A percentile compares a stretch with the other conserved stretches of the same genome.
phyloP scores from a whole-genome alignment of 2,113 vertebrate genomes.

The Myanophis thanlyinensis region DNA sequence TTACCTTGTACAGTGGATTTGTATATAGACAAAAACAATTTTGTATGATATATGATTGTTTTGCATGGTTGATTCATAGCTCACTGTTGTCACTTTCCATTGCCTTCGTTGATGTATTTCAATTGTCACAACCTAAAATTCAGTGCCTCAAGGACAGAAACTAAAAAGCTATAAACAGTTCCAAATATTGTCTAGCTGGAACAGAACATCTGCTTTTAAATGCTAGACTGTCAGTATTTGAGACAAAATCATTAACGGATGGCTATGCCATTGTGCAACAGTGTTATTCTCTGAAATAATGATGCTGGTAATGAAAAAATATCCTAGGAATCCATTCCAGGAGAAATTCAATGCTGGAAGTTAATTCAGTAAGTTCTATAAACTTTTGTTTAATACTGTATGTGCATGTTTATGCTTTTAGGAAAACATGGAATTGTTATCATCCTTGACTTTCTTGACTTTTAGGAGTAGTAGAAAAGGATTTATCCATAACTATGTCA shows the following conservation, averaged over 20 bases:
- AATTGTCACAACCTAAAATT: background rate
- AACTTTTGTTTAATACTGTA: background rate
- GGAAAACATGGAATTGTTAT: background rate
- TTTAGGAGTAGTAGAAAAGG: constrained; percentile 26
- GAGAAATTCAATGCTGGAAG: constrained; percentile 24
- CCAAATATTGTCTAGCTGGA: background rate
- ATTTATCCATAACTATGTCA: background rate
- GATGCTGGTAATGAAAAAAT: background rate
- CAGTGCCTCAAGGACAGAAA: constrained; percentile 30
- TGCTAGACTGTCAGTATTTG: constrained; percentile 20
- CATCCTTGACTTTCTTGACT: background rate
- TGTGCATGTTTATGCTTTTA: constrained; percentile 39
- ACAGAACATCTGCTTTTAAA: background rate
- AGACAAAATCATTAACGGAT: constrained; percentile 12
- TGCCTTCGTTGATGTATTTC: background rate
- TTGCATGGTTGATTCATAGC: background rate
- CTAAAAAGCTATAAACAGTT: background rate
- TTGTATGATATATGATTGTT: background rate
- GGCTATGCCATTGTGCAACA: constrained; percentile 23
- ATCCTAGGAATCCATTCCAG: background rate
- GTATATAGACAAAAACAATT: background rate
- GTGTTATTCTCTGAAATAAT: background rate
- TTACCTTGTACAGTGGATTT: background rate
- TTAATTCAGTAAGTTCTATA: constrained; percentile 19
- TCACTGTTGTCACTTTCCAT: background rate